A percentile compares a stretch with the other conserved stretches of the same genome.
phyloP scores from a whole-genome alignment of 2,113 vertebrate genomes.

The Cyprinodon brontotheroides region DNA sequence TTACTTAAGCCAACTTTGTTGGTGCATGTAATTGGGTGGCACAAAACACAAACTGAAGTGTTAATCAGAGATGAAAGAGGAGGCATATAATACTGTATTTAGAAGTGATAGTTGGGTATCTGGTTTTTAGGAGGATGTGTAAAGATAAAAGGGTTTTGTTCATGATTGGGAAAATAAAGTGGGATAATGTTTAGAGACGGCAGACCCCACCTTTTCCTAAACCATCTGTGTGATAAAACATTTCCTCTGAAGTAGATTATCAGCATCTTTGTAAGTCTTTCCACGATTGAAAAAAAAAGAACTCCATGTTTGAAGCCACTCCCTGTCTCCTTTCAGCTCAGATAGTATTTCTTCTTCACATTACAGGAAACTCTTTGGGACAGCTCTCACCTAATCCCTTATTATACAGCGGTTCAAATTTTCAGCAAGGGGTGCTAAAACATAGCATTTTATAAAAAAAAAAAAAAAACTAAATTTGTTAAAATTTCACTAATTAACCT shows the following conservation, averaged over 20 bases:
- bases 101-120: neutral
- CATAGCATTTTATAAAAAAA: neutral
- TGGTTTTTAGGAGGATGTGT: neutral
- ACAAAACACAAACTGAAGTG: constrained; percentile 24
- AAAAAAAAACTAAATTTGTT: neutral
- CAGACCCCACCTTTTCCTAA: constrained; percentile 32
- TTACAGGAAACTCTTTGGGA: neutral
- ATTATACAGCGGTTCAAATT: neutral
- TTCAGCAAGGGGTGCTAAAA: neutral
- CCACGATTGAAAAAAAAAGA: neutral
- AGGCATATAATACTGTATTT: neutral
- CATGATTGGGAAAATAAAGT: neutral
- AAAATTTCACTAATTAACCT: neutral
- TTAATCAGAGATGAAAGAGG: constrained; percentile 13
- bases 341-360: constrained; percentile 3
- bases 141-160: neutral
- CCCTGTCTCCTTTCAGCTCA: constrained; percentile 7
- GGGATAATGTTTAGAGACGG: constrained; percentile 5
- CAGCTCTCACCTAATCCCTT: neutral
- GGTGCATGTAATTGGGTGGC: constrained; percentile 38
- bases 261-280: constrained; percentile 4
- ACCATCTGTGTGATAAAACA: constrained; percentile 8
- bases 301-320: constrained; percentile 13
- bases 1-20: constrained; percentile 27
- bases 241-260: constrained; percentile 6